Evolutionary conservation across 2,113 vertebrate genomes (phyloP).

Genomic region (Pipra filicauda): DNA sequence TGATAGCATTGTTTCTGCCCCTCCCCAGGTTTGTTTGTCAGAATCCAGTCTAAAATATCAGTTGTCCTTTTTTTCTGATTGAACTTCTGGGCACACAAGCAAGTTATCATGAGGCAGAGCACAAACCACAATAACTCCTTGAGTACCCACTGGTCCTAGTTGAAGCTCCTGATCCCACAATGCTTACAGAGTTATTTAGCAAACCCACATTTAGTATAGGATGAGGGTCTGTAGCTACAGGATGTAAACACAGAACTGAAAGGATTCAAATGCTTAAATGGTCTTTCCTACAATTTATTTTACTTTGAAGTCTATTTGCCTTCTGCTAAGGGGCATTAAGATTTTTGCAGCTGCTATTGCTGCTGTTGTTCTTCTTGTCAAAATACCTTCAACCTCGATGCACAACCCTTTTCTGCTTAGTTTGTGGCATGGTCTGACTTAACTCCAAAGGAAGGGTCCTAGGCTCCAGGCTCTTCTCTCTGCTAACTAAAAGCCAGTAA

Average conservation of each 20-base stretch:
- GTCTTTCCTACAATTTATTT: not conserved
- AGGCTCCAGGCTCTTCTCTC: not conserved
- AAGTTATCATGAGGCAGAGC: not conserved
- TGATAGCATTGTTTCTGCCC: not conserved
- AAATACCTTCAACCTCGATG: not conserved
- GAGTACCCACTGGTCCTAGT: not conserved
- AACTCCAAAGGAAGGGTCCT: not conserved
- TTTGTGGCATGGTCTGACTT: not conserved
- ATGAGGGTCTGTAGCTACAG: not conserved
- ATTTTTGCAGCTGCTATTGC: not conserved
- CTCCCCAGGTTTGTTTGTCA: not conserved
- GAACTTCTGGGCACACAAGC: not conserved
- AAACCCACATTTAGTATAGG: not conserved
- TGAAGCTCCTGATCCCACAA: not conserved
- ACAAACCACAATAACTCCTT: not conserved
- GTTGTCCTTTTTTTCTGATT: not conserved
- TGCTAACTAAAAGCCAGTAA: not conserved
- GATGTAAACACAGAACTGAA: not conserved
- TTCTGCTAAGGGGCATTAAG: not conserved
- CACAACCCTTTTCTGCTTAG: not conserved
- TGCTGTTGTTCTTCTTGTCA: not conserved
- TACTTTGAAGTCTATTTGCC: not conserved
- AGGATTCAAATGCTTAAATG: not conserved
- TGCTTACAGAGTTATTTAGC: not conserved
- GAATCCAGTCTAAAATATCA: not conserved